Conservation (phyloP, 2,797 vertebrate genomes). For the Phoeniculus purpureus region DNA sequence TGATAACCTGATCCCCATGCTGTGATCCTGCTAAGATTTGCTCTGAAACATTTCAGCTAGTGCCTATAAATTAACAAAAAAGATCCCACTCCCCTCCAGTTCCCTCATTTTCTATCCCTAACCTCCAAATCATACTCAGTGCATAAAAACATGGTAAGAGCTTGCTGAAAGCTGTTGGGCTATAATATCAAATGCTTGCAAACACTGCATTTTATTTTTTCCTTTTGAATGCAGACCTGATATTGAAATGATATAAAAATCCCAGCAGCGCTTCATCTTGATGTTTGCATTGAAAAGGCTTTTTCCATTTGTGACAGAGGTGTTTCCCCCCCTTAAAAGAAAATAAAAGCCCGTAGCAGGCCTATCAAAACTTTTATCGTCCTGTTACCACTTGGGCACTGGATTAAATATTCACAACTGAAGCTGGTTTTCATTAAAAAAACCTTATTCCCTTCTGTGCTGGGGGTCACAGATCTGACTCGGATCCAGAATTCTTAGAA, state of each 20-base stretch:
- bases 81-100: not conserved
- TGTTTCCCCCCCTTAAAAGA: conserved; percentile 62
- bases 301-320: conserved; percentile 57
- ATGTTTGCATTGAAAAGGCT: conserved; percentile 71
- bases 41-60: conserved; percentile 37
- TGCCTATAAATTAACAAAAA: conserved; percentile 41
- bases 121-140: conserved; percentile 35
- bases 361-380: conserved; percentile 70
- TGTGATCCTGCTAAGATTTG: conserved; percentile 10
- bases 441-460: conserved; percentile 39
- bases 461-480: not conserved
- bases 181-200: conserved; percentile 49
- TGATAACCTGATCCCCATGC: not conserved
- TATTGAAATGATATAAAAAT: conserved; percentile 68
- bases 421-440: conserved; percentile 68
- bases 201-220: conserved; percentile 57
- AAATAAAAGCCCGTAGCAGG: conserved; percentile 57
- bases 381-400: conserved; percentile 51
- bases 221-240: conserved; percentile 51
- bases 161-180: conserved; percentile 46
- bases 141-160: conserved; percentile 56
- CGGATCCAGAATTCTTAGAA: not conserved
- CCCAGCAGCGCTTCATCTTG: conserved; percentile 66
- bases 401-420: conserved; percentile 56
- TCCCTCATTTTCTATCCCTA: conserved; percentile 34